A percentile compares a stretch with the other conserved stretches of the same genome.
phyloP scores from a whole-genome alignment of 2,797 vertebrate species.

The Alfaro cultratus region DNA sequence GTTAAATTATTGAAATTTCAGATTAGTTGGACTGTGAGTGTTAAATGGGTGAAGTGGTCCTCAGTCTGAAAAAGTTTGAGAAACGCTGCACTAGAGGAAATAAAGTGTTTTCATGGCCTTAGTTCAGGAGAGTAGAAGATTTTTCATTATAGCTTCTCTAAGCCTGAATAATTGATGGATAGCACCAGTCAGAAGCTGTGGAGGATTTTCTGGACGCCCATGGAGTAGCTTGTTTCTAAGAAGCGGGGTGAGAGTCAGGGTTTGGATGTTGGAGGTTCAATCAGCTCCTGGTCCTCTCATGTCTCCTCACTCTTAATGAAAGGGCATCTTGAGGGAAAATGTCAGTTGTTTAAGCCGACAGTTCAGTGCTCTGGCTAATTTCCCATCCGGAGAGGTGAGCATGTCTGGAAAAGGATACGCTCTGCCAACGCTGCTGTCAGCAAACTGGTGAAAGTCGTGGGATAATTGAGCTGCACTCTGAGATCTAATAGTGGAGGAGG shows the following conservation, averaged over 20 bases:
- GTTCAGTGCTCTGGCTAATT: slow-evolving; percentile 72
- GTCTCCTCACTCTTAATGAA: slow-evolving; percentile 64
- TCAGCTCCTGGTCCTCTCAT: slow-evolving; percentile 42
- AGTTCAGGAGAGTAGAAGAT: background rate
- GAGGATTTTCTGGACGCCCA: slow-evolving; percentile 12
- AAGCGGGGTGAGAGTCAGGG: background rate
- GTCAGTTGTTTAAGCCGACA: slow-evolving; percentile 69
- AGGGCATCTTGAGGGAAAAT: slow-evolving; percentile 67
- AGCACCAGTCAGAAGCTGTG: background rate
- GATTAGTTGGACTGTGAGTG: too few species aligned
- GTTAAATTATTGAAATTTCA: too few species aligned
- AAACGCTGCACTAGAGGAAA: background rate
- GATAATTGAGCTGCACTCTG: slow-evolving; percentile 77
- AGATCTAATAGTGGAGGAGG: slow-evolving; percentile 61
- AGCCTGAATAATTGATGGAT: background rate
- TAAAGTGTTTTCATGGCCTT: background rate
- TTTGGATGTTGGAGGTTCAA: slow-evolving; percentile 31
- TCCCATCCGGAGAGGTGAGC: slow-evolving; percentile 70
- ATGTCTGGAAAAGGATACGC: slow-evolving; percentile 75
- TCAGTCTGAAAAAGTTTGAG: too few species aligned
- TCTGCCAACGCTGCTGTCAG: slow-evolving; percentile 81
- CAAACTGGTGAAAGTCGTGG: slow-evolving; percentile 56
- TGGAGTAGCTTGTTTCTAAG: background rate
- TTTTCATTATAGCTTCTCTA: background rate
- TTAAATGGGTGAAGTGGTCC: too few species aligned